Evolutionary conservation across 2,113 vertebrate species (phyloP).

Genomic region (Pseudorasbora parva): DNA sequence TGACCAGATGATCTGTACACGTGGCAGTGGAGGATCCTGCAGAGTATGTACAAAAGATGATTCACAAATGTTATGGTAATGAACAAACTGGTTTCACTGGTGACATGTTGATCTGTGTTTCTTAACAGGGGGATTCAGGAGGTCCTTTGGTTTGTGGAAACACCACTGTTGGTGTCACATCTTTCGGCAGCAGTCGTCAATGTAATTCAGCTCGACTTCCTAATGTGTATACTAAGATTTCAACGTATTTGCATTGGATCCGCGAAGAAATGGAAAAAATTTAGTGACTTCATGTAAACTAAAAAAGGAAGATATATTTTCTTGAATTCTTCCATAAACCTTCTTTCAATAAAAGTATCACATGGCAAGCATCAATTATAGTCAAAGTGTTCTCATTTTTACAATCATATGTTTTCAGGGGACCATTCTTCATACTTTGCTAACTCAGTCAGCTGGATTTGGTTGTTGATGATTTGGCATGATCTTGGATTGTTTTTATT

Average conservation of each 20-base stretch:
- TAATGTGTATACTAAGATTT: slow-evolving; percentile 44
- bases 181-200: not conserved
- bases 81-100: not conserved
- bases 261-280: not conserved
- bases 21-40: not conserved
- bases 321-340: not conserved
- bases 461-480: too few species aligned
- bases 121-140: slow-evolving; percentile 50
- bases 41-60: not conserved
- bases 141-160: slow-evolving; percentile 54
- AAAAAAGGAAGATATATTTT: not conserved
- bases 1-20: not conserved
- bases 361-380: too few species aligned
- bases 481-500: too few species aligned
- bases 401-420: too few species aligned
- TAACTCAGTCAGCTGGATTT: too few species aligned
- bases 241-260: slow-evolving; percentile 31
- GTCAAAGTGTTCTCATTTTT: too few species aligned
- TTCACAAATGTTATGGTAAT: not conserved
- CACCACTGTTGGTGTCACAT: slow-evolving; percentile 44
- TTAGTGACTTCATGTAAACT: not conserved
- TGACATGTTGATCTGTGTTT: not conserved
- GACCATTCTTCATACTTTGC: too few species aligned
- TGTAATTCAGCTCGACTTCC: not conserved
- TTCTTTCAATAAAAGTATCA: too few species aligned